These are phyloP conservation scores for Sarotherodon lohbergeri DNA, from an alignment of 2,113 vertebrate species.

Conservation along the genomic window DNA sequence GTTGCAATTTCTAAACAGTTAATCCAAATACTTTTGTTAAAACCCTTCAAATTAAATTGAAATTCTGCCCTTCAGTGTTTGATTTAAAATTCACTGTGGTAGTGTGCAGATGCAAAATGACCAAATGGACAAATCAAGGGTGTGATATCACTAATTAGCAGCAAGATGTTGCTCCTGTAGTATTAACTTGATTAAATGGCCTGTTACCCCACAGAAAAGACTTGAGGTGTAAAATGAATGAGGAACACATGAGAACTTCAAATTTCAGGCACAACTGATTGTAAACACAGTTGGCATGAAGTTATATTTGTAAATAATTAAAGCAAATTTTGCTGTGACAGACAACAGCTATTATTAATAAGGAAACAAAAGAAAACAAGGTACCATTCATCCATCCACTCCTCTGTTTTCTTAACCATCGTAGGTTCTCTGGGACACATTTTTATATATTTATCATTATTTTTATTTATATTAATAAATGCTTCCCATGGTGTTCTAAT, in stretches of 20 bases:
- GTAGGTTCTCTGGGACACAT: not conserved
- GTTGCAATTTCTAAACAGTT: too few relatives aligned
- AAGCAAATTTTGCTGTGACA: not conserved
- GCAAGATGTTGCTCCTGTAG: not conserved
- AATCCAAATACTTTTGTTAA: not conserved
- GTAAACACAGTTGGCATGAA: not conserved
- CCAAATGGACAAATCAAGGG: not conserved
- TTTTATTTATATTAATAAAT: not conserved
- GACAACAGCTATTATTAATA: not conserved
- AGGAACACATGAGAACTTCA: not conserved
- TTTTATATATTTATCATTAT: not conserved
- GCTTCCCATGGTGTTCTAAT: not conserved
- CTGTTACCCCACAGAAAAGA: not conserved
- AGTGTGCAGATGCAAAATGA: not conserved
- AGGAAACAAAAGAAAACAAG: not conserved
- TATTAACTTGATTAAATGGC: not conserved
- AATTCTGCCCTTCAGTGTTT: not conserved
- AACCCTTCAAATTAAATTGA: not conserved
- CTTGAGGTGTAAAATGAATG: not conserved
- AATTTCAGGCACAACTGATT: not conserved
- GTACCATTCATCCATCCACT: not conserved
- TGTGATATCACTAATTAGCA: not conserved
- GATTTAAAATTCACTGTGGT: not conserved
- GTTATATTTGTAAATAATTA: not conserved
- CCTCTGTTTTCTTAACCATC: not conserved